Base-by-base conservation (phyloP, 2,113 vertebrate species). In the Hemicordylus capensis region DNA sequence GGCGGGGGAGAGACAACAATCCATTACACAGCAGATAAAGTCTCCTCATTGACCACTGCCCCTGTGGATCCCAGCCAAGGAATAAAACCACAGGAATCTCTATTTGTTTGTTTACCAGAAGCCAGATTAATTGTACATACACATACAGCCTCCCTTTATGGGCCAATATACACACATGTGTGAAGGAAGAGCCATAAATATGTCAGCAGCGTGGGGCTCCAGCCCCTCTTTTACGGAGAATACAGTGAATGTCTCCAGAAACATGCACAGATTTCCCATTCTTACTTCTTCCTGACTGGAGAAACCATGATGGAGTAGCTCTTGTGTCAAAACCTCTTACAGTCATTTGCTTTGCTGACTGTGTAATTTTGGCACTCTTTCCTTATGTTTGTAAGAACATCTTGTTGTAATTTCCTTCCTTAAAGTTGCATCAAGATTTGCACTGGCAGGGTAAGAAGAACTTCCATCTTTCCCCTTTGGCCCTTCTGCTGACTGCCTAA, bases 21-120 rank as follows among this genome's bases (percentile, higher is more conserved):
- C 85, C 14, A 4, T 81, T 83, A 81, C 80, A 88, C 10, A 66
- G 22, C 42, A 72, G 91, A 75, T 31, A 46, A 69, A 85, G 37
- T 74, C 75, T 26, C 75, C 83, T 84, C 66, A 82, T 76, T 85
- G 61, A 73, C 61, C 42, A 92, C 81, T 9, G 20, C 20, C 39
- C 54, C 80, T 48, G 81, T 19, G 20, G 87, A 75, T 63, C 72
- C 83, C 42, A 83, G 90, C 15, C 61, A 87, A 88, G 90, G 69
- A 51, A 79, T 73, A 88, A 86, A 58, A 6, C 6, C 73, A 85
- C 11, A 6, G 86, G 69, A n/a, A 86, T 80, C 44, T 22, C 58
- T 66, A 80, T 90, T 86, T 82, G 59, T 66, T 83, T 37, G 72
- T 77, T 67, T 28, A 80, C 84, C 63, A 93, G 85, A 93, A 88